Conservation (phyloP, 2,113 vertebrate genomes). For the Corydoras sp. region DNA sequence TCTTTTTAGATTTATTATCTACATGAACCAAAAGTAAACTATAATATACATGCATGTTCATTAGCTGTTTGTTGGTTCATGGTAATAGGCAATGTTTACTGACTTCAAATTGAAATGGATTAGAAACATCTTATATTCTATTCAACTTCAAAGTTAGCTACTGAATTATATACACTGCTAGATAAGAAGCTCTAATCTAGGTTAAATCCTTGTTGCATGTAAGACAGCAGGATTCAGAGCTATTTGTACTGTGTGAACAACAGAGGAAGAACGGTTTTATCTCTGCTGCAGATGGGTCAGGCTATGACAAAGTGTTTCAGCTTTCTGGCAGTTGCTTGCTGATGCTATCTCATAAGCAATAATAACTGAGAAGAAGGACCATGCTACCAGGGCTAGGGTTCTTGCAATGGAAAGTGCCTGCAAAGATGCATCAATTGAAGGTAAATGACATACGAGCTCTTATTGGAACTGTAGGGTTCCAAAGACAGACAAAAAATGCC, state of each 20-base stretch:
- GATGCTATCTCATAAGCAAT: slow-evolving; percentile 33
- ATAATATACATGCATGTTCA: no score
- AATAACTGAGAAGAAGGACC: slow-evolving; percentile 13
- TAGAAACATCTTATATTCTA: slow-evolving; percentile 3
- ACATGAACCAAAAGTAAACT: no score
- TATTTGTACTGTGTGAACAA: slow-evolving; percentile 35
- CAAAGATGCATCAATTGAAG: background rate
- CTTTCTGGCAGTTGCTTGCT: background rate
- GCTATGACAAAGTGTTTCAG: slow-evolving; percentile 35
- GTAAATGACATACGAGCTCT: slow-evolving; percentile 9
- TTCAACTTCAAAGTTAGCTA: slow-evolving; percentile 4
- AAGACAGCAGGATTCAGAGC: slow-evolving; percentile 17
- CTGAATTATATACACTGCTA: background rate
- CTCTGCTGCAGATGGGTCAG: slow-evolving; percentile 6
- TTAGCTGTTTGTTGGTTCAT: no score
- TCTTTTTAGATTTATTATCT: no score
- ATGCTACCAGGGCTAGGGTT: background rate
- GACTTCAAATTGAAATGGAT: background rate
- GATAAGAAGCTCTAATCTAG: slow-evolving; percentile 29
- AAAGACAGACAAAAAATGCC: background rate
- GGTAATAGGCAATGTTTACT: background rate
- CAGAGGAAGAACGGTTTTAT: slow-evolving; percentile 15
- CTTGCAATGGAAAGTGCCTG: background rate
- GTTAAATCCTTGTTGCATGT: slow-evolving; percentile 10
- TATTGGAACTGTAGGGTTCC: background rate